These are phyloP conservation scores for Anser cygnoides DNA, from an alignment of 2,113 vertebrate species.

Conservation along the genomic window DNA sequence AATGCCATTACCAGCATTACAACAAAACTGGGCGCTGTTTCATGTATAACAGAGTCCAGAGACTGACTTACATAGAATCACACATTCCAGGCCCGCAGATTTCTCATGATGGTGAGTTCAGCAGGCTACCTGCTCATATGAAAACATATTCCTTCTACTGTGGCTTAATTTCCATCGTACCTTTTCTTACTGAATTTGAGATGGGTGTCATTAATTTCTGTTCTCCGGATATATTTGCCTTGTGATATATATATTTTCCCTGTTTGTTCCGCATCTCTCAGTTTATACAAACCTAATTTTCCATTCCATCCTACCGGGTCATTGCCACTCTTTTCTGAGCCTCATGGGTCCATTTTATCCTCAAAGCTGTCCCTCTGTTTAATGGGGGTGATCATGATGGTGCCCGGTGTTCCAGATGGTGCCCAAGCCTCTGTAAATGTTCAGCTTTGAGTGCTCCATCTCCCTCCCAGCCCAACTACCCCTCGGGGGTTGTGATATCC, in stretches of 20 bases:
- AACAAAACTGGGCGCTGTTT: neutral
- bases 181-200: neutral
- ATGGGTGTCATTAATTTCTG: neutral
- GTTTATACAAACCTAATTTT: neutral
- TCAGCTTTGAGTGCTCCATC: neutral
- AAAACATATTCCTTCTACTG: neutral
- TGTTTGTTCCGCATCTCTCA: neutral
- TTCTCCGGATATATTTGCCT: neutral
- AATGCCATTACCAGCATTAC: neutral
- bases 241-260: too few species aligned
- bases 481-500: neutral
- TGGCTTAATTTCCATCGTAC: neutral
- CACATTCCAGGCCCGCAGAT: neutral
- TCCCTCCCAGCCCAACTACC: neutral
- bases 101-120: neutral
- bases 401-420: neutral
- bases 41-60: fast-evolving
- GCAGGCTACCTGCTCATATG: neutral
- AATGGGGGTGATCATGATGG: neutral
- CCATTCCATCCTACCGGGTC: neutral
- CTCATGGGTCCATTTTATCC: neutral
- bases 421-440: neutral
- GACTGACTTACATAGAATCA: neutral
- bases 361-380: neutral
- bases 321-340: neutral